phyloP scores from a whole-genome alignment of 2,888 invertebrate genomes.

The Plusia festucae region DNA sequence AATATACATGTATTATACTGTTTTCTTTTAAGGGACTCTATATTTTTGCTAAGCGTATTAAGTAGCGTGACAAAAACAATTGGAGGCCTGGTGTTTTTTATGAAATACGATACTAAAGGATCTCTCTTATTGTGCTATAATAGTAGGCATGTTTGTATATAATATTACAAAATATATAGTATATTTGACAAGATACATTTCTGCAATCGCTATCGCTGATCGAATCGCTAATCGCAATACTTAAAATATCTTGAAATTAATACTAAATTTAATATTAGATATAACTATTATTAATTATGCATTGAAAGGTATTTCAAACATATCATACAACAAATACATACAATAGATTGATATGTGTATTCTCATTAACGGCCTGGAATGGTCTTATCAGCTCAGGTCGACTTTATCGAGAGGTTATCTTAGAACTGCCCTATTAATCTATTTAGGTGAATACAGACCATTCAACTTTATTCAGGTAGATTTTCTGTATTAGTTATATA shows the following conservation, averaged over 20 bases:
- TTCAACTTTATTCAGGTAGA: slow-evolving; percentile 1
- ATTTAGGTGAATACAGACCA: slow-evolving; percentile 3
- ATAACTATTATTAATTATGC: no score
- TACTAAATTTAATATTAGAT: no score
- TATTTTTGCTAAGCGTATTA: no score
- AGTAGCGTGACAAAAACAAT: not conserved
- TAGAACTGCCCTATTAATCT: not conserved
- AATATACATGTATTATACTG: no score
- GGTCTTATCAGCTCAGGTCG: not conserved
- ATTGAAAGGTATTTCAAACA: not conserved
- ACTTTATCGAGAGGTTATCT: not conserved
- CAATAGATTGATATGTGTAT: not conserved
- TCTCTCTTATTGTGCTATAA: not conserved
- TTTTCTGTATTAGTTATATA: not conserved
- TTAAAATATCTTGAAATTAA: no score
- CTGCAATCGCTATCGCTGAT: no score
- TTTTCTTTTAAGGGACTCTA: no score
- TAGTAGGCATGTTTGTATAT: no score
- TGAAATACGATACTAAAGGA: not conserved
- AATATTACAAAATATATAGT: no score
- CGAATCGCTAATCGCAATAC: no score
- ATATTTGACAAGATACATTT: no score
- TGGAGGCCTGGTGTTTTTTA: not conserved
- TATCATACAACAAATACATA: no score
- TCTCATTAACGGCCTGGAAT: not conserved